Evolutionary conservation across 2,797 vertebrate species (phyloP).

Genomic region (Melanotaenia trifasciata): DNA sequence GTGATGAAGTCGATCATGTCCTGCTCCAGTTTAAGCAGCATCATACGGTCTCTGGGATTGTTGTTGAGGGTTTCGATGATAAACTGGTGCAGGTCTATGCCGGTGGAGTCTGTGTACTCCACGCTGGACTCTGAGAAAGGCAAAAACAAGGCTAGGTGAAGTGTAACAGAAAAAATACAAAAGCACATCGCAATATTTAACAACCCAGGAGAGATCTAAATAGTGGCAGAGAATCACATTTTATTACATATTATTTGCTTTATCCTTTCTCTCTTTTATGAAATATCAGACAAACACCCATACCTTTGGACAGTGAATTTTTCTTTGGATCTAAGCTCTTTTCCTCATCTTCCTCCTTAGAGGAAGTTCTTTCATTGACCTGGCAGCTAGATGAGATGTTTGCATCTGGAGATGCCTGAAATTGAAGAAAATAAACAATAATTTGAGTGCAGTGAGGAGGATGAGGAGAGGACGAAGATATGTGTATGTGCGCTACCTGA

Average conservation of each 20-base stretch:
- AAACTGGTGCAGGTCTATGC: slow-evolving; percentile 95
- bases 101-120: slow-evolving; percentile 96
- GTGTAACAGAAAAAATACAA: slow-evolving; percentile 34
- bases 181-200: slow-evolving; percentile 55
- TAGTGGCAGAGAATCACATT: slow-evolving; percentile 35
- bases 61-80: slow-evolving; percentile 93
- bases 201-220: slow-evolving; percentile 54
- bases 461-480: slow-evolving; percentile 8
- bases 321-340: slow-evolving; percentile 87
- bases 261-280: slow-evolving; percentile 51
- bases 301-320: slow-evolving; percentile 91
- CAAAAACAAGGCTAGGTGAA: slow-evolving; percentile 13
- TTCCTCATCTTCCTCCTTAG: slow-evolving; percentile 88
- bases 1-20: slow-evolving; percentile 96
- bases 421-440: slow-evolving; percentile 41
- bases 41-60: slow-evolving; percentile 96
- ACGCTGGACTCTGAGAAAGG: slow-evolving; percentile 87
- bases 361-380: slow-evolving; percentile 86
- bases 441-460: slow-evolving; percentile 26
- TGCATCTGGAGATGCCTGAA: slow-evolving; percentile 85
- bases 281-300: slow-evolving; percentile 47
- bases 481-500: slow-evolving; percentile 81
- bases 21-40: slow-evolving; percentile 95
- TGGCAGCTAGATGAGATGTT: slow-evolving; percentile 86
- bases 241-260: slow-evolving; percentile 66